Evolutionary conservation across 2,888 invertebrate species (phyloP), one percentile per base, ranked within the genome.

Genomic region (Pogonocherus hispidulus): DNA sequence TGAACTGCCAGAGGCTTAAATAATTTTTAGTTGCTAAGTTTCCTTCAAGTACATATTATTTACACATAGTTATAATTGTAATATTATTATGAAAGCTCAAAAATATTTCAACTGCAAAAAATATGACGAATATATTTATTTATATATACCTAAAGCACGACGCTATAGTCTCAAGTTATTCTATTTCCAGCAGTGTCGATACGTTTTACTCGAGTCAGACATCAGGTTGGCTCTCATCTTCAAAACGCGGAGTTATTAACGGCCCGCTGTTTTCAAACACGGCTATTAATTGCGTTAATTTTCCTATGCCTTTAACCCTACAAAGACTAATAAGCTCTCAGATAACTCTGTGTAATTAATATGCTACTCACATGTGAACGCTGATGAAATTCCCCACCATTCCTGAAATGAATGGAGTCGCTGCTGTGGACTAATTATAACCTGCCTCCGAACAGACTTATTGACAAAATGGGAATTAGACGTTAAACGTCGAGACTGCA

Each of bases 301-400:
- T 47, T 32, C 46, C 14, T 22, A 18, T 23, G 27, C 19, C 27
- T 47, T 32, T 32, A 47, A 59, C 16, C 23, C 22, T 27, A 44
- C 57, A 41, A 37, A 57, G 57, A 22, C 57, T 44, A 57, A 57
- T 57, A 57, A 57, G 57, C 57, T 57, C 16, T 23, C 57, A 14
- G 44, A 57, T 57, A 57, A 44, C 8, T 57, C 19, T 9, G 1
- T 6, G 47, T 47, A 59, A 59, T 59, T 46, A 59, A 47, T 59
- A 59, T 47, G 44, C 59, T 32, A 20, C 57, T 41, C 57, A 44
- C 57, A 57, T 59, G 47, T 59, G 27, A 59, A 47, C 23, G 59
- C 19, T 23, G 59, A 11, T 46, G 59, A 47, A 47, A 47, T 32
- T 32, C 46, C 47, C 16, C 27, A 8, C 27, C n/a, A 16, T n/a